Evolutionary conservation across 2,888 invertebrate species (phyloP), one percentile per base, ranked within the genome.

Genomic region (Acanthacorydalis orientalis): DNA sequence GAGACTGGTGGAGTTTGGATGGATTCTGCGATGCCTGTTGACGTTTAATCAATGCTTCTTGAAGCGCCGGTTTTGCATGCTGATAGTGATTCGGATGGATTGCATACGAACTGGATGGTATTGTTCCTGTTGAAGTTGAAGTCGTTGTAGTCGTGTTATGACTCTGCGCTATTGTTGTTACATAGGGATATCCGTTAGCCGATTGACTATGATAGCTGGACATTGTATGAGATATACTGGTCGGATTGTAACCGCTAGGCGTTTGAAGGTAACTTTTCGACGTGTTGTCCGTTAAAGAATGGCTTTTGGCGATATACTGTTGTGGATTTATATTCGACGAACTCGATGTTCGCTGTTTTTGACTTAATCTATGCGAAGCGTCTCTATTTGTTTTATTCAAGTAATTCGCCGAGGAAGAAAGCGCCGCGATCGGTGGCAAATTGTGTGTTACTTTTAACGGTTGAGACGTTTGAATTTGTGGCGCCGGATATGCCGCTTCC

Each of bases 401-500:
- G 60, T 69, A 68, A 53, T 70, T 70, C 54, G 59, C 61, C 44
- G 55, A 52, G 38, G 65, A 64, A 31, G 72, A 68, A 15, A 72
- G 57, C 1, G 69, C 64, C n/a, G 69, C 72, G 39, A 72, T 70
- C 2, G 72, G 70, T 16, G 73, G 72, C 46, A 72, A 57, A 55
- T 71, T 72, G 57, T 73, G 73, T 43, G 68, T 67, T 16, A 63
- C 64, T 49, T 59, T 56, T 44, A 58, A 56, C 12, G 52, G 53
- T 49, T 60, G 59, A 8, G 57, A 54, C 6, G 50, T 9, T n/a
- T 14, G 12, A 4, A 23, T 6, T 6, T 23, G 23, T 23, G 23
- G 23, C 23, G 23, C 51, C 47, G 51, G 44, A 32, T 53, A 52
- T 31, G 12, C 14, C n/a, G 11, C 23, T 11, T 7, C 14, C 14